Evolutionary conservation across 2,113 vertebrate genomes (phyloP).

Genomic region (Isurus oxyrinchus): DNA sequence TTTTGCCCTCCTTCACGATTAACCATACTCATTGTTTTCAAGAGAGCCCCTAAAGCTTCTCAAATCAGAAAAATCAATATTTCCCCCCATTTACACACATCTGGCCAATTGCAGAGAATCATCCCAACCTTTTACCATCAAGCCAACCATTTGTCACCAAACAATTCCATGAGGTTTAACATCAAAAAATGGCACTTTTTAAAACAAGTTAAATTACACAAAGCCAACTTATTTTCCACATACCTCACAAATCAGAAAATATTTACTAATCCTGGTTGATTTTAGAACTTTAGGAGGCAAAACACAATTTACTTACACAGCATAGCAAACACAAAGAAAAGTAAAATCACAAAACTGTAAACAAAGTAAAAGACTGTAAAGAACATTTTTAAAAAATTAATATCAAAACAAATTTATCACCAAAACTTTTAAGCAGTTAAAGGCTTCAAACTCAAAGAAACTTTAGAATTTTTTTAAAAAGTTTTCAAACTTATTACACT

Average conservation of each 20-base stretch:
- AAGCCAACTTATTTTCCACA: not conserved
- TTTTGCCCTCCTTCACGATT: not conserved
- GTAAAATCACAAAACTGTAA: not conserved
- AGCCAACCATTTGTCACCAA: not conserved
- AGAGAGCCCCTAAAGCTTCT: not conserved
- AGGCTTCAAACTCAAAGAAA: not conserved
- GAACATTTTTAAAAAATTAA: not conserved
- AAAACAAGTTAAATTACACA: not conserved
- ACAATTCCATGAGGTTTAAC: not conserved
- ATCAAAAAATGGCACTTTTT: not conserved
- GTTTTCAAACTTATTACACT: not conserved
- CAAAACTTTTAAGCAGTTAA: not conserved
- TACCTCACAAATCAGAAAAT: not conserved
- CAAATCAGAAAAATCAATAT: not conserved
- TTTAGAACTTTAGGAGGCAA: not conserved
- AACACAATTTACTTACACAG: not conserved
- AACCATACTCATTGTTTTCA: not conserved
- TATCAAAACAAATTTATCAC: not conserved
- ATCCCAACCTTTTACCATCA: not conserved
- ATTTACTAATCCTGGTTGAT: not conserved
- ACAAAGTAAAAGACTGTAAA: not conserved
- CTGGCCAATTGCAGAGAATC: not conserved
- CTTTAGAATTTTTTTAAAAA: not conserved
- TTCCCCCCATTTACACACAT: not conserved
- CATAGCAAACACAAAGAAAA: not conserved